Percentiles rank a stretch among this genome's conserved stretches.
These are phyloP conservation scores for Morbakka virulenta DNA, from an alignment of 30 jellyfish, hydroid and myxozoan genomes.

Conservation along the genomic window DNA sequence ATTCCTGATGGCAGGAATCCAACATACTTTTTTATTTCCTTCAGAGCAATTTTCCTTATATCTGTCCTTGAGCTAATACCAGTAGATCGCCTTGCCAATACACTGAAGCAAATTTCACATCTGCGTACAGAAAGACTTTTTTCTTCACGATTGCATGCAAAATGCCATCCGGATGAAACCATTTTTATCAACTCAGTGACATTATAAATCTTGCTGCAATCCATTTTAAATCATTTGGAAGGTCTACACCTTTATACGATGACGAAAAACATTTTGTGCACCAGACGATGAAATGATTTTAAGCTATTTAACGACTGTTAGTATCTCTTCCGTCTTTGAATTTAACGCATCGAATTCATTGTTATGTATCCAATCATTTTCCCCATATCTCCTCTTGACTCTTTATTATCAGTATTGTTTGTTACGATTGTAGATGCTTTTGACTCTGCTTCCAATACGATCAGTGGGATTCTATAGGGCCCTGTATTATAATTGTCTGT, in stretches of 20 bases:
- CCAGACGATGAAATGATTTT: no score
- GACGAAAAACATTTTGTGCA: no score
- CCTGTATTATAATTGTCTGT: neutral
- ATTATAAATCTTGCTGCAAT: neutral
- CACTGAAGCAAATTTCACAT: constrained; percentile 9
- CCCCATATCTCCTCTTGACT: no score
- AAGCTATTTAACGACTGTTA: neutral
- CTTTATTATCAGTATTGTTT: no score
- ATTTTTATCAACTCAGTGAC: neutral
- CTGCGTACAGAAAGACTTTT: constrained; percentile 2
- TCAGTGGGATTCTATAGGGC: neutral
- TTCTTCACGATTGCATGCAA: neutral
- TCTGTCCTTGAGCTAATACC: neutral
- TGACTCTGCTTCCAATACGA: neutral
- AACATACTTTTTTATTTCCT: constrained; percentile 5
- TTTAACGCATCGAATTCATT: neutral
- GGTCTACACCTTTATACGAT: no score
- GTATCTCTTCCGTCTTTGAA: neutral
- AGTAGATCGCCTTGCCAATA: neutral
- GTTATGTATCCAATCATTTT: no score
- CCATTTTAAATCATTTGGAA: neutral
- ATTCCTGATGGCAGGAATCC: constrained; percentile 18
- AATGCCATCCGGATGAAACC: neutral
- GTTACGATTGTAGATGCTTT: neutral
- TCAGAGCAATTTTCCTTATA: neutral